Conservation (phyloP, 2,888 invertebrate species). For the Agriopis marginaria region DNA sequence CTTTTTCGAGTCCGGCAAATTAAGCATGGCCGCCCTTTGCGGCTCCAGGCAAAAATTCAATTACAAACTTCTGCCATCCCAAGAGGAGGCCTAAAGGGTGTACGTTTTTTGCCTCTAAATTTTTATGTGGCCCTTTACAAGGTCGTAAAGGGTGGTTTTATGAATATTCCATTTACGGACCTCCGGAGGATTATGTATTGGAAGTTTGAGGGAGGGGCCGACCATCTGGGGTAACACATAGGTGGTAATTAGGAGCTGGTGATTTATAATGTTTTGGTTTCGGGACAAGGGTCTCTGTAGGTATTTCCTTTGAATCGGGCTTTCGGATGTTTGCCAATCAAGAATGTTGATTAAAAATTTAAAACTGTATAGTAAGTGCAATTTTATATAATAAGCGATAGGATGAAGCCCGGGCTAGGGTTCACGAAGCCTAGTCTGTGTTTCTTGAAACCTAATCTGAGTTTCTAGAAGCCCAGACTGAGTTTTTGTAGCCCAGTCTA, state of each 20-base stretch:
- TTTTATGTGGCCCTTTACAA: constrained; percentile 84
- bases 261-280: constrained; percentile 44
- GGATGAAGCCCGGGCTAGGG: background rate
- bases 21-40: constrained; percentile 83
- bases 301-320: constrained; percentile 20
- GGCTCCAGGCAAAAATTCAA: constrained; percentile 86
- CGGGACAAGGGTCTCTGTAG: constrained; percentile 15
- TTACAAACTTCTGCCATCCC: constrained; percentile 85
- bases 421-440: too few species aligned
- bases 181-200: constrained; percentile 67
- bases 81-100: constrained; percentile 80
- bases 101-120: constrained; percentile 79
- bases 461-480: too few species aligned
- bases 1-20: constrained; percentile 81
- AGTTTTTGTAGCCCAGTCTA: too few species aligned
- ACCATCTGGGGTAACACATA: constrained; percentile 41
- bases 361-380: background rate
- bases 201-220: constrained; percentile 58
- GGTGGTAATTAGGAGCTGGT: constrained; percentile 55
- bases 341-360: constrained; percentile 15
- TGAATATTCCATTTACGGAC: constrained; percentile 82
- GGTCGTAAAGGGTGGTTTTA: constrained; percentile 83
- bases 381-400: background rate
- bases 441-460: background rate
- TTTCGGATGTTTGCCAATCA: constrained; percentile 1